Base-by-base conservation (phyloP, 2,888 invertebrate species). In the Drosophila macrospina region DNA sequence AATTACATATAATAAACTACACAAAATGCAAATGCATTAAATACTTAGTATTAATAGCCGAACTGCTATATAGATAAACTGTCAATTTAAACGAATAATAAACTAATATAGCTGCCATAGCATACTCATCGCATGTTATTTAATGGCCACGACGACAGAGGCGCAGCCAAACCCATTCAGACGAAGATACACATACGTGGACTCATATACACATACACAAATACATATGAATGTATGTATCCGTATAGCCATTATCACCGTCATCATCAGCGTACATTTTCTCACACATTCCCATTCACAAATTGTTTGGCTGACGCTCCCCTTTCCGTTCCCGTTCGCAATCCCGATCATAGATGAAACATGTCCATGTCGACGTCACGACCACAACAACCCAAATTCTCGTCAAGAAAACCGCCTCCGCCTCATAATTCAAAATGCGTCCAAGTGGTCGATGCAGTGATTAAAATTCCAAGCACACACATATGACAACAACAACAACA, bases 391-490 rank as follows among this genome's bases (percentile, higher is more conserved):
- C 66, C 78, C 62, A 77, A 75, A 79, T 54, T 67, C 62, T 55
- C 30, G 30, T 39, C 66, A 51, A 60, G 64, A 15, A 65, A 50
- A 45, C 37, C 88, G 70, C 85, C 89, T 69, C 55, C 78, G 80
- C 60, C 73, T 69, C 80, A 87, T 76, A 73, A 87, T 68, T 89
- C 88, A 86, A 89, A 89, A 80, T 79, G 86, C 74, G 66, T 70
- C 77, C 83, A 71, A 72, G 67, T 69, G 83, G 59, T 54, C 84
- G 80, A 69, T 55, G 57, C 42, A 83, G 88, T 73, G 86, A 86
- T 89, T 89, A 89, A 85, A 75, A 85, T 87, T 87, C 89, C 76
- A 72, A 47, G 65, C 85, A 74, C 79, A 79, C 66, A 75, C 80
- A 68, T 59, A 61, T 66, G 74, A 75, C 75, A 77, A 74, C 50